These are phyloP conservation scores for Vidua chalybeata DNA, from an alignment of 2,113 vertebrate genomes.

Conservation along the genomic window DNA sequence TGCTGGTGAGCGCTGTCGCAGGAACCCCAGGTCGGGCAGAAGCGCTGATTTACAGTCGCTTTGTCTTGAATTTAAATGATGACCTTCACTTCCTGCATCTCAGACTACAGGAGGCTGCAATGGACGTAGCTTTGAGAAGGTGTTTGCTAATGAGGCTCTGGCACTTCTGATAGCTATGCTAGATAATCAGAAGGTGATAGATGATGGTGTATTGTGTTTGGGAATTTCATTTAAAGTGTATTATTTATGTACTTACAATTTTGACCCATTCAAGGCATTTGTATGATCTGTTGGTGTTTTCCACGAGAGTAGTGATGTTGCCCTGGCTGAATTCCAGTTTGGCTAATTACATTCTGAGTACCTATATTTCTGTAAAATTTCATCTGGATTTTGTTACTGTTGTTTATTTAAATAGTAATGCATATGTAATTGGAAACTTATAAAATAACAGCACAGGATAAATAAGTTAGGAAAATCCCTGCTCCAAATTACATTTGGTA, in stretches of 20 bases:
- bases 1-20: neutral
- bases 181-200: neutral
- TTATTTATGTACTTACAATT: neutral
- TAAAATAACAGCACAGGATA: neutral
- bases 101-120: neutral
- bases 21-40: neutral
- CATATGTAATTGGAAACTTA: neutral
- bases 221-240: neutral
- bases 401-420: conserved; percentile 3
- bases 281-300: neutral
- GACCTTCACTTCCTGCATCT: neutral
- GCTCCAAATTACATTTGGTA: neutral
- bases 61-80: conserved; percentile 9
- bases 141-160: neutral
- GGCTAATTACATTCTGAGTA: neutral
- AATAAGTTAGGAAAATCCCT: neutral
- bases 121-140: neutral
- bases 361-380: conserved; percentile 4
- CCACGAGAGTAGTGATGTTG: neutral
- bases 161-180: neutral
- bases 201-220: neutral
- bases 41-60: neutral
- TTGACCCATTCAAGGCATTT: neutral
- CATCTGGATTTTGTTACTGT: neutral
- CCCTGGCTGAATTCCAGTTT: neutral